Evolutionary conservation across 2,888 invertebrate species (phyloP), one percentile per base, ranked within the genome.

Genomic region (Drosophila conformis): DNA sequence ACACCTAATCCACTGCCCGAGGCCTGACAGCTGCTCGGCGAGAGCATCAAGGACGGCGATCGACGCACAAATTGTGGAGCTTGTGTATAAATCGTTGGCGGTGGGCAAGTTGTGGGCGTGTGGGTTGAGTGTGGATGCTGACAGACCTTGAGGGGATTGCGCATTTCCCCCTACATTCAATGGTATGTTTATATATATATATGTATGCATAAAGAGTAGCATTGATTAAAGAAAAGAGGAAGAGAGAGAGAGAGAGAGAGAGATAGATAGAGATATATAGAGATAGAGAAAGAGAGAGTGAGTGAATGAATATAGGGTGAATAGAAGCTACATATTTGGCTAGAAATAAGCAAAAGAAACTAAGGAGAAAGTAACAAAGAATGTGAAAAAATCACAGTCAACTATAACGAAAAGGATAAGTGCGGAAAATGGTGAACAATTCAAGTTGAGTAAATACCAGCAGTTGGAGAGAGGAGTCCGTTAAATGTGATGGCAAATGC

Each of bases 31-130:
- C 64, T 68, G 69, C 53, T 58, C 35, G 71, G 76, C 35, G 82
- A 78, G 46, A 82, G 81, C 78, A 83, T 76, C 56, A 81, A 66
- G 21, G 81, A 81, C 11, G 81, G 81, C 35, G 82, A 80, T 60
- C 81, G 83, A 53, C 80, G 77, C 54, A 83, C 78, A 57, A 66
- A 64, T 63, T 76, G 81, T 31, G 87, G 84, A 59, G 83, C 82
- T 72, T 87, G 87, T 29, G 83, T 84, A 66, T 83, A 85, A 35
- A 82, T 90, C 31, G 80, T 83, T 75, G 83, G 87, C 64, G 87
- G 72, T 49, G 49, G 62, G 25, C 58, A 15, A 35, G 48, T 62
- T 71, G 57, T 53, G 62, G 61, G 38, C 31, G 42, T 52, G 11
- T 38, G 54, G 36, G 25, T 61, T 5, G 49, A 21, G 38, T 56